These are phyloP conservation scores for Tetranychus cinnabarinus DNA, from an alignment of 1,140 invertebrate species.

Conservation along the genomic window DNA sequence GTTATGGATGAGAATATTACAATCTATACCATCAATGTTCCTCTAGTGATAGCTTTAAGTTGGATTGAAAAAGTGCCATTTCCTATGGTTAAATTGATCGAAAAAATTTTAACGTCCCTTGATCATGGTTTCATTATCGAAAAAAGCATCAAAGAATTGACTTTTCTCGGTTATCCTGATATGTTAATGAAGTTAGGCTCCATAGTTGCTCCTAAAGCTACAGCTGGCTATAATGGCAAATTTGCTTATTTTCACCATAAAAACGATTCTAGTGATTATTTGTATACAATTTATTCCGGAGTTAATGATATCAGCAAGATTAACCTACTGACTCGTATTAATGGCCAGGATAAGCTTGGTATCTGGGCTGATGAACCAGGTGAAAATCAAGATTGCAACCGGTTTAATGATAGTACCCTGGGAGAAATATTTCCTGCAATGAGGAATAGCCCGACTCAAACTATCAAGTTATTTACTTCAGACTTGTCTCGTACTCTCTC, in stretches of 20 bases:
- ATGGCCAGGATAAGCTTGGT: slow-evolving; percentile 30
- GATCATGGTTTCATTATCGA: slow-evolving; percentile 72
- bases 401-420: slow-evolving; percentile 1
- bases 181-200: slow-evolving; percentile 9
- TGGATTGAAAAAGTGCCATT: slow-evolving; percentile 40
- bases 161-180: slow-evolving; percentile 42
- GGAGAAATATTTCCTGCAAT: slow-evolving; percentile 4
- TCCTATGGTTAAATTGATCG: slow-evolving; percentile 55
- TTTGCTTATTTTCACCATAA: slow-evolving; percentile 11
- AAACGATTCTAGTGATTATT: slow-evolving; percentile 26
- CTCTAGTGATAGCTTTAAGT: slow-evolving; percentile 64
- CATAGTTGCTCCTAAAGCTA: slow-evolving; percentile 8
- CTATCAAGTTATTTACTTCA: slow-evolving; percentile 6
- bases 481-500: slow-evolving; percentile 7
- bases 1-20: slow-evolving; percentile 45
- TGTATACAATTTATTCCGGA: slow-evolving; percentile 25
- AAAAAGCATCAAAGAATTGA: slow-evolving; percentile 55
- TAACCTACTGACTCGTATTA: slow-evolving; percentile 23
- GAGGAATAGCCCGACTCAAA: background rate
- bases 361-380: slow-evolving; percentile 2
- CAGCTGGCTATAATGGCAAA: slow-evolving; percentile 7
- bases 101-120: slow-evolving; percentile 59
- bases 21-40: slow-evolving; percentile 63
- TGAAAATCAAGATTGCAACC: slow-evolving; percentile 1
- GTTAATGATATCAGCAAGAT: slow-evolving; percentile 17